Evolutionary conservation across 1,140 invertebrate genomes (phyloP), one percentile per base, ranked within the genome.

Genomic region (Calycopis cecrops): DNA sequence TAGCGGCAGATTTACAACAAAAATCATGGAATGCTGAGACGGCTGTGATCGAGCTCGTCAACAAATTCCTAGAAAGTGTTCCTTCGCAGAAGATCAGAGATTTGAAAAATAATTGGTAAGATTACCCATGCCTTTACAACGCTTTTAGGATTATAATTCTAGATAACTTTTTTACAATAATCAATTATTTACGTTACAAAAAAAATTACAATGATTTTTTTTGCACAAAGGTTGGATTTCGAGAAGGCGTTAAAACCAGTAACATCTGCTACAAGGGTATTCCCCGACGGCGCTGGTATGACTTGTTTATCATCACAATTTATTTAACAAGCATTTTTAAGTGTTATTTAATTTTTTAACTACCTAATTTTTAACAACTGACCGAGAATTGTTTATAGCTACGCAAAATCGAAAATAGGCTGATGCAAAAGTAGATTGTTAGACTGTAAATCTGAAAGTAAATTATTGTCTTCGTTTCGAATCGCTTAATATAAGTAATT

Each of bases 11-110:
- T n/a, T 70, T 87, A 17, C 81, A 85, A 56, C 71, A 82, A 52
- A 85, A 79, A 48, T 85, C 79, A 6, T 78, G 68, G 63, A 87
- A 82, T 16, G 90, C 91, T 16, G 93, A 94, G 71, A 87, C 90
- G 49, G 90, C 92, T 33, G 91, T 92, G 0, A 90, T 92, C 4
- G 91, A 91, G 61, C 88, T 95, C 10, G 92, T 94, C 35, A 91
- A 94, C 65, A 92, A 91, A 76, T 94, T 94, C 70, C 80, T 94
- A 42, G 87, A 88, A 14, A 83, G 89, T 34, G 87, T 92, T 17
- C 85, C 87, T 37, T 87, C 90, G 35, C 87, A 90, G 52, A 76
- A 79, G 34, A 84, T 92, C 0, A 77, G 90, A 61, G 85, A 90
- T 47, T 60, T 89, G 0, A 91, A 91, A 68, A 90, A 91, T 63